Evolutionary conservation across 2,888 invertebrate genomes (phyloP).

Genomic region (Netelia melanura): DNA sequence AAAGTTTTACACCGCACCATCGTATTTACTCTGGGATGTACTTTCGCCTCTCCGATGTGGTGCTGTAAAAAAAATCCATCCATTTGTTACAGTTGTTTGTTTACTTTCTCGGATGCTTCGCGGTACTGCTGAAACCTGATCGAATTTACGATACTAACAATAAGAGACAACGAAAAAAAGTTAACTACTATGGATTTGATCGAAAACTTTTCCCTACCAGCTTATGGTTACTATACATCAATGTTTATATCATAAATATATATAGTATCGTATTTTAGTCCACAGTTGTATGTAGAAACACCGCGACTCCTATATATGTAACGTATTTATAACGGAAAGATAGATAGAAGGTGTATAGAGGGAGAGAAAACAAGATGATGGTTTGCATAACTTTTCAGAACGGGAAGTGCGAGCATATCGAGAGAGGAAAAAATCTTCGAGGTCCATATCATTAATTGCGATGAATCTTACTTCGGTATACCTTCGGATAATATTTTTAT

Average conservation of each 20-base stretch:
- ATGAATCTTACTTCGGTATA: not conserved
- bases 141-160: not conserved
- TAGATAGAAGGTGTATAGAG: not conserved
- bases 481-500: not conserved
- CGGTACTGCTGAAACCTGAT: not conserved
- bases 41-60: not conserved
- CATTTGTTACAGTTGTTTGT: not conserved
- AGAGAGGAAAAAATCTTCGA: not conserved
- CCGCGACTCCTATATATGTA: too few relatives aligned
- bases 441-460: not conserved
- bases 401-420: not conserved
- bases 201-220: slow-evolving; percentile 12
- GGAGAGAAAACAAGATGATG: not conserved
- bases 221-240: not conserved
- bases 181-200: slow-evolving; percentile 26
- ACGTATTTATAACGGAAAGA: too few relatives aligned
- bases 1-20: slow-evolving; percentile 24
- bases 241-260: not conserved
- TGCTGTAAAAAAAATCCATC: not conserved
- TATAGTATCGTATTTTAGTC: not conserved
- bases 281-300: too few relatives aligned
- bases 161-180: slow-evolving; percentile 14
- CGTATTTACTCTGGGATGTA: slow-evolving; percentile 27
- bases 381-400: not conserved
- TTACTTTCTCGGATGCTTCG: not conserved